phyloP scores from a whole-genome alignment of 2,888 invertebrate genomes.

The Lepidochrysops patricia region DNA sequence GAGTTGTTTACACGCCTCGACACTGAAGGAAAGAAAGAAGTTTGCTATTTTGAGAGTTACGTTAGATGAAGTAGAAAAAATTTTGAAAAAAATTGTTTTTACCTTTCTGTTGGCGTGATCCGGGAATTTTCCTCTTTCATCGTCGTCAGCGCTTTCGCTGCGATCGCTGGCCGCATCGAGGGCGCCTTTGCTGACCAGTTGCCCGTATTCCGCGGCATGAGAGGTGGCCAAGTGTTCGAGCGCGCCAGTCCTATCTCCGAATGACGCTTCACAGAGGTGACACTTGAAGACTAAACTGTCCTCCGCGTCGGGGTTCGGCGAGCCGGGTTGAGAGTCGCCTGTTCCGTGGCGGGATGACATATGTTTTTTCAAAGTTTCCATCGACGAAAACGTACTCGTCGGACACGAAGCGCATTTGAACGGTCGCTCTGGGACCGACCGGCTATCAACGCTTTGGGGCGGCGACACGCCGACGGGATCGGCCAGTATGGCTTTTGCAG shows the following conservation, averaged over 20 bases:
- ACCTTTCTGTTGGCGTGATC: slow-evolving; percentile 92
- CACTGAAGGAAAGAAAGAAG: background rate
- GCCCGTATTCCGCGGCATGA: slow-evolving; percentile 86
- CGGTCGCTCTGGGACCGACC: slow-evolving; percentile 83
- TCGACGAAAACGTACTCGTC: slow-evolving; percentile 86
- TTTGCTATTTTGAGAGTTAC: background rate
- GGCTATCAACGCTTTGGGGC: slow-evolving; percentile 54
- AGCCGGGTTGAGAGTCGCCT: slow-evolving; percentile 59
- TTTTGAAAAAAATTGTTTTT: slow-evolving; percentile 21
- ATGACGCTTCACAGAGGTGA: slow-evolving; percentile 92
- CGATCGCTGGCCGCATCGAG: slow-evolving; percentile 72
- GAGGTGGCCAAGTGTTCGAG: slow-evolving; percentile 85
- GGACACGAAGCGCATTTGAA: slow-evolving; percentile 88
- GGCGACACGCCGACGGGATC: slow-evolving; percentile 52
- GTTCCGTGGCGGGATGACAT: slow-evolving; percentile 80
- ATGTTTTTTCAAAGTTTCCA: slow-evolving; percentile 86
- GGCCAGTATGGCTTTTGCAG: slow-evolving; percentile 59
- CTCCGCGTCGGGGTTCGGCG: slow-evolving; percentile 50
- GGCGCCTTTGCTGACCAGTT: slow-evolving; percentile 88
- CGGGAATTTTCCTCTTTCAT: slow-evolving; percentile 85
- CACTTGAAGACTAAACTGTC: slow-evolving; percentile 89
- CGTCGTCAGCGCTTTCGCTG: slow-evolving; percentile 79
- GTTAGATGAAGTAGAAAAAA: background rate
- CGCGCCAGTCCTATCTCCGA: slow-evolving; percentile 84
- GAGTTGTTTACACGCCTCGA: too few species aligned